Evolutionary conservation across 2,113 vertebrate species (phyloP), one percentile per base, ranked within the genome.

Genomic region (Gnathonemus echidnorhynchus): DNA sequence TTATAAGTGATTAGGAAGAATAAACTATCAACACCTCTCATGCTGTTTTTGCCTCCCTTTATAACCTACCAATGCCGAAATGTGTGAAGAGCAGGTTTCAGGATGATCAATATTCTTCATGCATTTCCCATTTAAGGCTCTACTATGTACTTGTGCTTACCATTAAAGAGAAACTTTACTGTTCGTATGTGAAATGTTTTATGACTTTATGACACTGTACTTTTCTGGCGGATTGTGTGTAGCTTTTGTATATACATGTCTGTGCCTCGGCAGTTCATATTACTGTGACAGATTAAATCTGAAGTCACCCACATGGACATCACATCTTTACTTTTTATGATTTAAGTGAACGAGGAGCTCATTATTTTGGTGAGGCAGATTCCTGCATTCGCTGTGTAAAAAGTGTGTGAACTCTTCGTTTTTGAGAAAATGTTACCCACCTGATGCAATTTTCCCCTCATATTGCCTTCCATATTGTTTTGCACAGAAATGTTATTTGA

Each of bases 1-100:
- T 95, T 95, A 96, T 96, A 95, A 96, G 95, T 93, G 94, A 95
- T 95, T 96, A 96, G 95, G 95, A 94, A 96, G 95, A 96, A 96
- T 96, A 95, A 95, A 92, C 45, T 95, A 96, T 92, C 93, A 95
- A 91, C 91, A 66, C 62, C 19, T 77, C 70, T 80, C 74, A 80
- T 35, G 74, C 74, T 80, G 31, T 39, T 15, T 77, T 88, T 39
- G 87, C 52, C 39, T 88, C 87, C 19, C 87, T 52, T 35, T 56
- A 88, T 88, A 35, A 88, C 74, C 70, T 77, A 35, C 31, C 35
- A 80, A 2, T 35, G 35, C 74, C 15, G n/a, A 42, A 80, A 19
- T 42, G 13, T 80, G 74, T 19, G 74, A 42, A 80, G 17, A 80
- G 74, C 74, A 80, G 35, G 35, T 80, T 80, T 80, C 15, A 2